A percentile compares a stretch with the other conserved stretches of the same genome.
These are phyloP conservation scores for Pharmacophagus antenor DNA, from an alignment of 2,888 invertebrate species.

Conservation along the genomic window DNA sequence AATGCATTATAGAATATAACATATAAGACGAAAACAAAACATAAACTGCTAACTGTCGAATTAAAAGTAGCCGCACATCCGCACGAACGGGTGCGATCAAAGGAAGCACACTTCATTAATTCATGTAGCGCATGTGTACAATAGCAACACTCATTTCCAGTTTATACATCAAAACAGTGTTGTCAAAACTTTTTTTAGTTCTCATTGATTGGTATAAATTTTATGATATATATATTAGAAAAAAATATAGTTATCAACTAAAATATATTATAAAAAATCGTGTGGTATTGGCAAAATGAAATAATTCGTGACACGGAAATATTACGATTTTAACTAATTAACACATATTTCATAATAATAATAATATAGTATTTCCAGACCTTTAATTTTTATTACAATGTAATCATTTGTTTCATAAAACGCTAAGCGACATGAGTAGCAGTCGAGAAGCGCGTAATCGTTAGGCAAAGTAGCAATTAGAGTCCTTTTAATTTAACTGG, in stretches of 20 bases:
- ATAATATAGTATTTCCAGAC: too few relatives aligned
- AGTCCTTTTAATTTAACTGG: conserved; percentile 19
- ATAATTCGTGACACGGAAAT: too few relatives aligned
- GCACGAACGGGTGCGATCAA: conserved; percentile 41
- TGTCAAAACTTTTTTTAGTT: not conserved
- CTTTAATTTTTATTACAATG: conserved; percentile 31
- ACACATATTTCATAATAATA: too few relatives aligned
- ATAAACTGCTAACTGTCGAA: conserved; percentile 50
- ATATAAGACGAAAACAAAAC: not conserved
- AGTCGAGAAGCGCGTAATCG: not conserved
- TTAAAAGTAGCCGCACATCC: conserved; percentile 59
- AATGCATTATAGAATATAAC: too few relatives aligned
- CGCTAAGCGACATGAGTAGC: not conserved
- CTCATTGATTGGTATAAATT: not conserved
- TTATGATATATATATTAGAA: not conserved
- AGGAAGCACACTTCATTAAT: conserved; percentile 67
- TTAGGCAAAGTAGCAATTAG: conserved; percentile 14
- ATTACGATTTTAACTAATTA: too few relatives aligned
- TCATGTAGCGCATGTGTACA: conserved; percentile 43
- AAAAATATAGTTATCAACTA: too few relatives aligned
- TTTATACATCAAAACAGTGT: conserved; percentile 18
- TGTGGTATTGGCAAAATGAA: too few relatives aligned
- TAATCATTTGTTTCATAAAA: conserved; percentile 8
- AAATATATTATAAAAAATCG: too few relatives aligned
- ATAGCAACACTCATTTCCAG: conserved; percentile 42